These are phyloP conservation scores for Phylloscopus whistleri DNA, from an alignment of 2,113 vertebrate species.

Conservation along the genomic window DNA sequence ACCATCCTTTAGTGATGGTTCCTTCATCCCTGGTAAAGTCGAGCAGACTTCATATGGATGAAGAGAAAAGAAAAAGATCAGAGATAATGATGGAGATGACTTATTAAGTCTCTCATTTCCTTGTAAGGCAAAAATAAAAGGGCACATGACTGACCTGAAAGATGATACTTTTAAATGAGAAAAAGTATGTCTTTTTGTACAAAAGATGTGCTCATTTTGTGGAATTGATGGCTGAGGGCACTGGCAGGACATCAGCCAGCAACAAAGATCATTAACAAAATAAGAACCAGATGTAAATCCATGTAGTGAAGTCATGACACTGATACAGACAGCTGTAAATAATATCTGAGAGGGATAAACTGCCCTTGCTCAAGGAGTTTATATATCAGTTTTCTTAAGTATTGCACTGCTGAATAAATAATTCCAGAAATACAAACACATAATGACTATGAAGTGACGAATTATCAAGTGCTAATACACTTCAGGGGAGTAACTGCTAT, in stretches of 20 bases:
- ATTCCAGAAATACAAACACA: background rate
- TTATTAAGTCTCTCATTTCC: background rate
- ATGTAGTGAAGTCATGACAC: background rate
- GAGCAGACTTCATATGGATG: background rate
- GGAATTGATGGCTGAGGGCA: slow-evolving; percentile 1
- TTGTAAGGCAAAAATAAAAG: slow-evolving; percentile 29
- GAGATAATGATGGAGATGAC: background rate
- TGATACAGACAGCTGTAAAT: slow-evolving; percentile 1
- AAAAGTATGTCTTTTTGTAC: background rate
- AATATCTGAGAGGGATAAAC: background rate
- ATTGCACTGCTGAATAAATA: background rate
- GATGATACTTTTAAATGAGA: background rate
- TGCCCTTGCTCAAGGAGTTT: background rate
- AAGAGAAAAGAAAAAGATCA: background rate
- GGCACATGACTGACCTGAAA: background rate
- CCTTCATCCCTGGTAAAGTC: background rate
- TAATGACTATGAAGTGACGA: background rate
- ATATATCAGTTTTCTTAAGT: background rate
- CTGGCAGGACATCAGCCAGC: background rate
- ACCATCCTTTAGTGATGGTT: background rate
- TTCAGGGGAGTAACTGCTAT: background rate
- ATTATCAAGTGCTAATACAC: background rate
- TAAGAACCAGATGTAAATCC: slow-evolving; percentile 35
- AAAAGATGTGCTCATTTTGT: background rate
- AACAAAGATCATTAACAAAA: background rate